phyloP scores from a whole-genome alignment of 92 coral and sea anemone species.

The Zoanthus solanderi region DNA sequence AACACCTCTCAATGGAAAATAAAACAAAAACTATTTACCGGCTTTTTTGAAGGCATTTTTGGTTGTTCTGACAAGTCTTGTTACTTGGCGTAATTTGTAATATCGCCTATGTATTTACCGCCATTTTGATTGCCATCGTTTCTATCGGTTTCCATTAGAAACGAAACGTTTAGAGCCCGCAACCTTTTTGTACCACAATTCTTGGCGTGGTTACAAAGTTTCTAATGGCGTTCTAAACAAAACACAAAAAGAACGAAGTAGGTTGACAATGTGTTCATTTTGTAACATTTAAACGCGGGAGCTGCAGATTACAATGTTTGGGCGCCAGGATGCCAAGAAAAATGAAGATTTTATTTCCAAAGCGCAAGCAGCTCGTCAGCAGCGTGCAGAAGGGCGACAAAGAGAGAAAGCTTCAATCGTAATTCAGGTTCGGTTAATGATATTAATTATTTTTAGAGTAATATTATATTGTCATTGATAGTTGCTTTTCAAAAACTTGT shows the following conservation, averaged over 20 bases:
- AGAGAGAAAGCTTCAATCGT: constrained; percentile 86
- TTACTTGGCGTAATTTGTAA: constrained; percentile 3
- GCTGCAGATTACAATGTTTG: constrained; percentile 67
- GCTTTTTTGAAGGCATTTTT: constrained; percentile 77
- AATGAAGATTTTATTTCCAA: constrained; percentile 83
- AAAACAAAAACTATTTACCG: constrained; percentile 47
- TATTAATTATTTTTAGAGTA: background rate
- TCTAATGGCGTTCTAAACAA: background rate
- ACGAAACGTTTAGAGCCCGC: constrained; percentile 66
- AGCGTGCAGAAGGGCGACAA: constrained; percentile 87
- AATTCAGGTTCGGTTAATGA: constrained; percentile 74
- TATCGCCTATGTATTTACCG: constrained; percentile 37
- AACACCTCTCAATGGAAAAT: background rate
- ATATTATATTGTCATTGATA: no score
- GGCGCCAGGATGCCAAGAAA: constrained; percentile 68
- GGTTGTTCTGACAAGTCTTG: background rate
- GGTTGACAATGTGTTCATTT: background rate
- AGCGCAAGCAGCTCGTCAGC: constrained; percentile 97
- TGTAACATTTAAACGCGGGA: background rate
- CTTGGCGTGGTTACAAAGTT: constrained; percentile 66
- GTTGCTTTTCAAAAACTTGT: background rate
- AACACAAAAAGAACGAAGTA: background rate
- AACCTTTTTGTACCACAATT: background rate
- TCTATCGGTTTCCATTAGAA: constrained; percentile 84
- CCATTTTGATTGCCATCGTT: constrained; percentile 89